Percentiles rank a stretch among this genome's conserved stretches.
Conservation (phyloP, 2,797 vertebrate species). For the Sandelia bainsii region DNA sequence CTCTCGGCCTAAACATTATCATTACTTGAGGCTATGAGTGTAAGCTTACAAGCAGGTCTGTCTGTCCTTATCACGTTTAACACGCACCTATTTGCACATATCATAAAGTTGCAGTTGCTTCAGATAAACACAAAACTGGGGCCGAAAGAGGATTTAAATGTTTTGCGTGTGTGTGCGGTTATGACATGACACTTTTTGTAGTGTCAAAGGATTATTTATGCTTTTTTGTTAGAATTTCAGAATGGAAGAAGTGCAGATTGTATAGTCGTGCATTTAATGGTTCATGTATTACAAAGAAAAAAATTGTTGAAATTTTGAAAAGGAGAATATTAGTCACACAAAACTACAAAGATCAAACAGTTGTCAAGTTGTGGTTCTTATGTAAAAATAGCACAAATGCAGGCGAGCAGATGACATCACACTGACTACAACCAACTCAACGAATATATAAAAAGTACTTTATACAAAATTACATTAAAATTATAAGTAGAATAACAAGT, state of each 20-base stretch:
- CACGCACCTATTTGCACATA: background rate
- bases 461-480: too few species aligned
- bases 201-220: background rate
- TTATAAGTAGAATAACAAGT: too few species aligned
- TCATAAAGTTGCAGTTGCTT: background rate
- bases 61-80: constrained; percentile 18
- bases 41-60: accelerated
- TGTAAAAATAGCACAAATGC: too few species aligned
- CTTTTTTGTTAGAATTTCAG: background rate
- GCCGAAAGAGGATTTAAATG: background rate
- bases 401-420: too few species aligned
- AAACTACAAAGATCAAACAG: background rate
- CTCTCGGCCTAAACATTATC: background rate
- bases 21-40: background rate
- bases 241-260: too few species aligned
- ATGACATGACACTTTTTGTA: background rate
- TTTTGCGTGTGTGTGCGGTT: background rate
- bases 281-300: too few species aligned
- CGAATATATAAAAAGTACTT: too few species aligned
- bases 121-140: background rate
- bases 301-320: background rate
- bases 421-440: too few species aligned
- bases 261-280: background rate
- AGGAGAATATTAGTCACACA: too few species aligned
- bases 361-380: too few species aligned